Base-by-base conservation (phyloP, 2,113 vertebrate species). In the Leptodactylus fuscus region DNA sequence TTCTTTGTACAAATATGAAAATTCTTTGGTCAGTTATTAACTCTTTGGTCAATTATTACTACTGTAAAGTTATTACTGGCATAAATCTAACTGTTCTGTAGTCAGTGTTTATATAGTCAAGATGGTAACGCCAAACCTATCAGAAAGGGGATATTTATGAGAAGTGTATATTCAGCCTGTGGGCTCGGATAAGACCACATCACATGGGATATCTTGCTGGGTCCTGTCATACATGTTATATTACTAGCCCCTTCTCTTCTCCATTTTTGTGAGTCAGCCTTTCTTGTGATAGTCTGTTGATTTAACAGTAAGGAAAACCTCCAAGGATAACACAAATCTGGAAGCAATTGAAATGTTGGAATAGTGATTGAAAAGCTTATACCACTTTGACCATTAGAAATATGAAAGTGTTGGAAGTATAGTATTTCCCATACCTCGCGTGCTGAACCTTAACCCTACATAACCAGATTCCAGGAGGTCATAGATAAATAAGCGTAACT, bases 291-390 rank as follows among this genome's bases (percentile, higher is more conserved):
- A n/a, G 13, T 46, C n/a, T 81, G 36, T 81, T 65, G 55, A 44
- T 81, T 41, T 62, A 81, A 24, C 79, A 81, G 79, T 46, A 81
- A 46, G 44, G 36, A 46, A 81, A 81, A 38, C 24, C 79, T 67
- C 79, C 53, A 80, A 80, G 53, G 53, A 80, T 80, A 62, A 81
- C 38, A 67, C 7, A 81, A 81, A 81, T 60, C 41, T 81, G 79
- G 79, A 67, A 46, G 79, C 79, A 48, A 67, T 62, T 65, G 58
- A 48, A 20, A n/a, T 18, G 15, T 67, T 81, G 34, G 51, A 67
- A 27, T 18, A 41, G 60, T 41, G 41, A 81, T 67, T 67, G 24
- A 27, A 67, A 62, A 38, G 38, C 29, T 65, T 36, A 65, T 16
- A 18, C n/a, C 41, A 55, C 22, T n/a, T 41, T 24, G 22, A 15